phyloP scores from a whole-genome alignment of 2,888 invertebrate species.

The Epistrophella euchroma region DNA sequence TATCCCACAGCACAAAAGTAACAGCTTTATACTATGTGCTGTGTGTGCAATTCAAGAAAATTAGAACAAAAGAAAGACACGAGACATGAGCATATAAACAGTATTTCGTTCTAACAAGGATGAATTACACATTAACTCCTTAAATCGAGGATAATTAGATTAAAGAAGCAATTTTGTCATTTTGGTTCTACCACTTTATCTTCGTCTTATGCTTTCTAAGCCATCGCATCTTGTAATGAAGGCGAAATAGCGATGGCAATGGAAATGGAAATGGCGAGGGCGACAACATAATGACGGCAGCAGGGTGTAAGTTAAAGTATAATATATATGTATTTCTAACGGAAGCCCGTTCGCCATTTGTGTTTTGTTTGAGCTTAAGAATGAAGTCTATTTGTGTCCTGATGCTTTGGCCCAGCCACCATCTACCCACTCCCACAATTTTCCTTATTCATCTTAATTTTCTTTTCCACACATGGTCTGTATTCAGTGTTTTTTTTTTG shows the following conservation, averaged over 20 bases:
- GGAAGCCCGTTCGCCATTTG: conserved; percentile 41
- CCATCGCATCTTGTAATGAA: conserved; percentile 30
- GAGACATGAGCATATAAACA: conserved; percentile 31
- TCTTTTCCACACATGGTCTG: conserved; percentile 3
- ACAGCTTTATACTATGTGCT: conserved; percentile 36
- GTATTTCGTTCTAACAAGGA: conserved; percentile 73
- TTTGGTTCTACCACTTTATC: conserved; percentile 69
- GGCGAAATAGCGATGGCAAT: conserved; percentile 3
- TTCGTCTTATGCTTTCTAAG: conserved; percentile 52
- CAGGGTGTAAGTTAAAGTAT: conserved; percentile 19
- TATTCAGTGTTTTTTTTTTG: not conserved
- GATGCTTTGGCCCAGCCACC: not conserved
- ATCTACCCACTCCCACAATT: not conserved
- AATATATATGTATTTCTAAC: conserved; percentile 23
- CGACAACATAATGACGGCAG: conserved; percentile 24
- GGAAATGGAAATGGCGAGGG: not conserved
- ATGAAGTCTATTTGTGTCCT: conserved; percentile 40
- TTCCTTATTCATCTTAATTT: not conserved
- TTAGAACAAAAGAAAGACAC: conserved; percentile 57
- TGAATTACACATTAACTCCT: conserved; percentile 76
- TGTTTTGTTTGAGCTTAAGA: conserved; percentile 49
- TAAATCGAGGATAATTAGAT: conserved; percentile 75
- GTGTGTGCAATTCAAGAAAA: conserved; percentile 55
- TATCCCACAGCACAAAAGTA: not conserved
- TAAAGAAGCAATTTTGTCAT: conserved; percentile 75